phyloP scores from a whole-genome alignment of 2,797 vertebrate species.

The Sciurus vulgaris region DNA sequence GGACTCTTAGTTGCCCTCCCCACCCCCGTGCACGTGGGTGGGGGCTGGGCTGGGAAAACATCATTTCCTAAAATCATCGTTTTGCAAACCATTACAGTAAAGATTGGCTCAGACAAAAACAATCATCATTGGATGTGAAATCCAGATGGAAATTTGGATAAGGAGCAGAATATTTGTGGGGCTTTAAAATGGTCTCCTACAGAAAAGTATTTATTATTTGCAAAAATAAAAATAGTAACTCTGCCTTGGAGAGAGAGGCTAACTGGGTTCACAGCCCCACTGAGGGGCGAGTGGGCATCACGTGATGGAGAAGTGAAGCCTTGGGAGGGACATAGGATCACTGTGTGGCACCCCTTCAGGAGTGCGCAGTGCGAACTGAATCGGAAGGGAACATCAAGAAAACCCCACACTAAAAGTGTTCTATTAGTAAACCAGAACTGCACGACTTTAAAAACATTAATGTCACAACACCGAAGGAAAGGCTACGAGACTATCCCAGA shows the following conservation, averaged over 20 bases:
- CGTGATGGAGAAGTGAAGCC: background rate
- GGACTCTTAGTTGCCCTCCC: background rate
- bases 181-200: background rate
- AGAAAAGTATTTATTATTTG: constrained; percentile 3
- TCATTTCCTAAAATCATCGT: background rate
- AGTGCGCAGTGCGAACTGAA: background rate
- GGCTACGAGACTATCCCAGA: background rate
- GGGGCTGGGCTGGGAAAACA: background rate
- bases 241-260: background rate
- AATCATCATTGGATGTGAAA: background rate
- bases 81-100: background rate
- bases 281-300: accelerated
- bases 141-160: background rate
- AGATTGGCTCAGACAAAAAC: background rate
- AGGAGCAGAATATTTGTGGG: background rate
- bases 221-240: background rate
- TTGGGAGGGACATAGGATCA: background rate
- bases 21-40: background rate
- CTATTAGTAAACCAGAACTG: background rate
- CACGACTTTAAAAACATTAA: background rate
- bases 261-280: background rate
- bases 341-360: accelerated
- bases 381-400: background rate
- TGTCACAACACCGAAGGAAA: background rate
- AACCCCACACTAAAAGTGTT: background rate